These are phyloP conservation scores for Nymphalis c-album DNA, from an alignment of 2,888 invertebrate genomes.

Conservation along the genomic window DNA sequence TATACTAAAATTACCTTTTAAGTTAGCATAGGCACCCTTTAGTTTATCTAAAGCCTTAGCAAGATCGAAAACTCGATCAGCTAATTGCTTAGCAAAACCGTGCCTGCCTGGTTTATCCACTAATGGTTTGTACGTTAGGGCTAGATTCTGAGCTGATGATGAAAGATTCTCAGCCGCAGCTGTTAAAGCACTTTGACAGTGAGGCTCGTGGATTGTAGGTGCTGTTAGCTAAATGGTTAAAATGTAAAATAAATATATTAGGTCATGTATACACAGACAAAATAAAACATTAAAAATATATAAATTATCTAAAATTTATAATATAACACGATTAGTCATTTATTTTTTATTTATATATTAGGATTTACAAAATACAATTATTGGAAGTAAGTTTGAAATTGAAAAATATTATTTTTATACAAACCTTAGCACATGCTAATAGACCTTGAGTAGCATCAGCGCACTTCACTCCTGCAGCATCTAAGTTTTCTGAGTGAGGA, in stretches of 20 bases:
- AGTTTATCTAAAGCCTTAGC: constrained; percentile 58
- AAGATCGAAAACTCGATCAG: constrained; percentile 47
- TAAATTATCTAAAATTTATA: background rate
- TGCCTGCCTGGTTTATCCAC: constrained; percentile 47
- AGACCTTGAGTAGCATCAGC: constrained; percentile 54
- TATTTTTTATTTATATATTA: too few relatives aligned
- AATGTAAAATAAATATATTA: background rate
- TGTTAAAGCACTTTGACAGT: constrained; percentile 65
- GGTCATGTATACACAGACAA: background rate
- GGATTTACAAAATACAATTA: too few relatives aligned
- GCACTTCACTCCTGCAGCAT: constrained; percentile 47
- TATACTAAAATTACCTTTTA: constrained; percentile 28
- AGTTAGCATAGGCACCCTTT: constrained; percentile 47
- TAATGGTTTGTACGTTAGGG: constrained; percentile 50
- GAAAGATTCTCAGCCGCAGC: constrained; percentile 55
- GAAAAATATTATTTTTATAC: background rate
- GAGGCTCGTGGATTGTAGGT: constrained; percentile 61
- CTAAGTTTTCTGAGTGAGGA: constrained; percentile 43
- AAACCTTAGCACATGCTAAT: constrained; percentile 57
- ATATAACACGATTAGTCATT: too few relatives aligned
- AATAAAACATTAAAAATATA: background rate
- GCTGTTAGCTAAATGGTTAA: constrained; percentile 54
- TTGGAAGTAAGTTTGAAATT: too few relatives aligned
- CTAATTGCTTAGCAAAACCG: constrained; percentile 44
- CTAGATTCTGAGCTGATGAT: constrained; percentile 50